phyloP scores from a whole-genome alignment of 53 echinoderm and acorn worm genomes.

The Henricia sp. region DNA sequence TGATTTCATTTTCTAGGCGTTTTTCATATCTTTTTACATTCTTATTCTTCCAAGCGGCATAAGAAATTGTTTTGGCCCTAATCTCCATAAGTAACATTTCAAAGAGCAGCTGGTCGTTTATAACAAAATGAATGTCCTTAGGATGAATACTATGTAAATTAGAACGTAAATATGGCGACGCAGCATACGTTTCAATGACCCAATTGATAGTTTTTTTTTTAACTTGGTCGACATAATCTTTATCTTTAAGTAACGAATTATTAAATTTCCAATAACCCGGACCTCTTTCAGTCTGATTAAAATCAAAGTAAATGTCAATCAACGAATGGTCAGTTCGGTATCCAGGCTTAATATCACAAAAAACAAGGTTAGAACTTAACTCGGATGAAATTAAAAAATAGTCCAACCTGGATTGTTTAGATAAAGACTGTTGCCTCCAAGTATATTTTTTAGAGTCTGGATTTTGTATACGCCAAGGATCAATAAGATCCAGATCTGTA shows the following conservation, averaged over 20 bases:
- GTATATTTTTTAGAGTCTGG: background rate
- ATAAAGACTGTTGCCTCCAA: background rate
- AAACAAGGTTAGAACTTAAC: background rate
- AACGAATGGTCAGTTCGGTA: conserved; percentile 43
- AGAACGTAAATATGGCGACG: background rate
- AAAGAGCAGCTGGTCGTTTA: background rate
- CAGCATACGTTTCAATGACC: background rate
- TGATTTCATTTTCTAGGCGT: background rate
- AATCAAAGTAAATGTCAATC: conserved; percentile 13
- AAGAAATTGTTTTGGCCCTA: conserved; percentile 4
- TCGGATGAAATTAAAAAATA: conserved; percentile 28
- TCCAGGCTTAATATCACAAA: conserved; percentile 20
- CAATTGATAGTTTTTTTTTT: background rate
- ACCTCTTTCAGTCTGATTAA: conserved; percentile 10
- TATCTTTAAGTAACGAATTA: conserved; percentile 1
- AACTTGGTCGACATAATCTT: background rate
- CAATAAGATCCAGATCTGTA: conserved; percentile 6
- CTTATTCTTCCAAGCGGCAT: conserved; percentile 21
- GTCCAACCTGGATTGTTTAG: background rate
- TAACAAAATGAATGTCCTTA: conserved; percentile 6
- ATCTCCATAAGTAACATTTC: conserved; percentile 26
- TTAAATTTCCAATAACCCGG: conserved; percentile 41
- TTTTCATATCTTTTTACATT: background rate
- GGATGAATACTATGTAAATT: background rate
- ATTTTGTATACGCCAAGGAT: conserved; percentile 43